phyloP scores from a whole-genome alignment of 2,888 invertebrate genomes.

The Agonopterix heracliana region DNA sequence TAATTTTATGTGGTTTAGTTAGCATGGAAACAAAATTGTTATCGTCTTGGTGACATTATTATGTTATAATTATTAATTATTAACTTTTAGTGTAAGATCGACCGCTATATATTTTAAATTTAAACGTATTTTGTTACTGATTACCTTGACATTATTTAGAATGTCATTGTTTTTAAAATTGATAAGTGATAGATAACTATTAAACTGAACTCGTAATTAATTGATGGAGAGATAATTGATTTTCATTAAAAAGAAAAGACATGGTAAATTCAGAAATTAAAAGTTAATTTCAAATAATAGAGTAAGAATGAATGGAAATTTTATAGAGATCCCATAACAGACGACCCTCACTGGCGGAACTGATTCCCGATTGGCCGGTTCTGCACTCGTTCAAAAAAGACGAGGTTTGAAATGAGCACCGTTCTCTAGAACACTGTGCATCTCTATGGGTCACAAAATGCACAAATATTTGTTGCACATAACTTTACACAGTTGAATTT shows the following conservation, averaged over 20 bases:
- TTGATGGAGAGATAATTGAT: neutral
- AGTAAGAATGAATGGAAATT: constrained; percentile 63
- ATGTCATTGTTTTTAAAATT: neutral
- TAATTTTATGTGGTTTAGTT: neutral
- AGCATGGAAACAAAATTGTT: neutral
- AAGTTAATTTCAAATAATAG: neutral
- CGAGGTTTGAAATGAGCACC: constrained; percentile 84
- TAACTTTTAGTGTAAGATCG: neutral
- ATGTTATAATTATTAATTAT: neutral
- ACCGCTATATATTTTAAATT: neutral
- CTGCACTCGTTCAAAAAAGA: constrained; percentile 88
- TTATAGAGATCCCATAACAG: constrained; percentile 77
- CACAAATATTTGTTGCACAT: constrained; percentile 11
- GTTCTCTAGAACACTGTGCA: constrained; percentile 61
- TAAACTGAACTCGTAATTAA: neutral
- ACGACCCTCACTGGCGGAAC: constrained; percentile 93
- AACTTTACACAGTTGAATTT: constrained; percentile 8
- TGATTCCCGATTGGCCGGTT: constrained; percentile 97
- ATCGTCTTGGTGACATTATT: neutral
- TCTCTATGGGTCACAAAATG: constrained; percentile 50
- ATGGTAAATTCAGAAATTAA: too few species aligned
- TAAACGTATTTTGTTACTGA: neutral
- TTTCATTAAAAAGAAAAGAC: neutral
- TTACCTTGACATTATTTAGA: neutral
- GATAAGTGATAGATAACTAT: neutral